These are phyloP conservation scores for Martes flavigula DNA, from an alignment of 2,797 vertebrate genomes.

Conservation along the genomic window DNA sequence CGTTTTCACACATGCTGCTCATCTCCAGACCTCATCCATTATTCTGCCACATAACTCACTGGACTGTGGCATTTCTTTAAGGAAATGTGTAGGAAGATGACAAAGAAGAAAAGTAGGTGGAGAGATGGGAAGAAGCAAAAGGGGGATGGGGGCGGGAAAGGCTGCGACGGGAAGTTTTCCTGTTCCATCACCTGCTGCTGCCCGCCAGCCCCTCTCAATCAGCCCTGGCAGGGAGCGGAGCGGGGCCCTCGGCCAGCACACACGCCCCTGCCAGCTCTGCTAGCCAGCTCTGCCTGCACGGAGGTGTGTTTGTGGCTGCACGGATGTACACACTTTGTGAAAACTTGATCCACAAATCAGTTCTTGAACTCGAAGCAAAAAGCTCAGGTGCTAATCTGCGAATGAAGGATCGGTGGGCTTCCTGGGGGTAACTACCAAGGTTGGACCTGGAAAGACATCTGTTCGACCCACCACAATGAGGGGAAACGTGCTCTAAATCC, in stretches of 20 bases:
- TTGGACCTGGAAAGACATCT: not conserved
- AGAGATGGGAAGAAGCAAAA: not conserved
- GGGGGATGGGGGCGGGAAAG: not conserved
- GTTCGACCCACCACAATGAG: not conserved
- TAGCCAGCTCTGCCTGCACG: not conserved
- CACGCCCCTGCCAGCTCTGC: not conserved
- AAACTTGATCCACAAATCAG: not conserved
- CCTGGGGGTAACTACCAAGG: not conserved
- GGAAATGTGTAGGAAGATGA: not conserved
- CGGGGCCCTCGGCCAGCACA: fast-evolving
- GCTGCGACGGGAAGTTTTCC: fast-evolving
- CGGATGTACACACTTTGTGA: not conserved
- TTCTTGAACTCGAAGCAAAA: not conserved
- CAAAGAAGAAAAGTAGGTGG: not conserved
- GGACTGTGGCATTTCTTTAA: not conserved
- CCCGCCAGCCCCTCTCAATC: not conserved
- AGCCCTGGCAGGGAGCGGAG: not conserved
- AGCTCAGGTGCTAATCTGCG: not conserved
- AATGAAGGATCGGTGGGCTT: not conserved
- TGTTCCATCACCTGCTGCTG: not conserved
- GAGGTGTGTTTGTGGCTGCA: not conserved
- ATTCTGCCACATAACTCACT: not conserved
- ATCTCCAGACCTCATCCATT: not conserved
- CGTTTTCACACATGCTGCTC: not conserved
- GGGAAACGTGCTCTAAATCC: not conserved